Evolutionary conservation across 2,113 vertebrate genomes (phyloP).

Genomic region (Ameiurus melas): DNA sequence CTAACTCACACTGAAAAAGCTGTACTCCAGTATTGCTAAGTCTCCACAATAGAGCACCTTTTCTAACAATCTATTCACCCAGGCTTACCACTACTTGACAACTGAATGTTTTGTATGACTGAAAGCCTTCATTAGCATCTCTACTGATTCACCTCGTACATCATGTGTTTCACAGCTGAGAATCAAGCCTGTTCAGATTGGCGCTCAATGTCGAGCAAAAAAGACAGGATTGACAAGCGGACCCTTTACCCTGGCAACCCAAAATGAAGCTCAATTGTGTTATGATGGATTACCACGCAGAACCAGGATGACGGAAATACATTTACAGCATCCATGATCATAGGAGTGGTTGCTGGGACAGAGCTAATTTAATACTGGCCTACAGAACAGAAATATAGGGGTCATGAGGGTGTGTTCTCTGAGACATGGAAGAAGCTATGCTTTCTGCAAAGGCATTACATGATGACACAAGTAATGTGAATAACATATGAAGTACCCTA

Average conservation of each 20-base stretch:
- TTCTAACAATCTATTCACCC: neutral
- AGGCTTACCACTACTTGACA: neutral
- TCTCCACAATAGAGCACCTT: neutral
- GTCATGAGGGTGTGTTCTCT: neutral
- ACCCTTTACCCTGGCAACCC: conserved; percentile 56
- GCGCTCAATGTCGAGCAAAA: neutral
- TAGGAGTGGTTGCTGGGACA: conserved; percentile 43
- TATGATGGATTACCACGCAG: conserved; percentile 54
- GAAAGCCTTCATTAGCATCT: conserved; percentile 3
- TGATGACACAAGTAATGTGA: neutral
- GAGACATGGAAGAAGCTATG: neutral
- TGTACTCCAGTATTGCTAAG: neutral
- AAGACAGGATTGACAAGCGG: conserved; percentile 59
- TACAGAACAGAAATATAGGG: neutral
- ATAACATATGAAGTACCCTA: neutral
- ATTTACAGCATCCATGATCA: conserved; percentile 38
- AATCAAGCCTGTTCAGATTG: conserved; percentile 55
- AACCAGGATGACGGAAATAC: conserved; percentile 48
- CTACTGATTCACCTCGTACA: conserved; percentile 44
- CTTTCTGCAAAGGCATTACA: neutral
- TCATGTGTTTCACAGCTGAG: conserved; percentile 48
- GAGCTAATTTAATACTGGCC: neutral
- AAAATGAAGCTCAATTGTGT: neutral
- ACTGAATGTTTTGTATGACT: neutral
- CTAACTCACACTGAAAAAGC: neutral